Evolutionary conservation across 2,888 invertebrate genomes (phyloP).

Genomic region (Ceraclea dissimilis): DNA sequence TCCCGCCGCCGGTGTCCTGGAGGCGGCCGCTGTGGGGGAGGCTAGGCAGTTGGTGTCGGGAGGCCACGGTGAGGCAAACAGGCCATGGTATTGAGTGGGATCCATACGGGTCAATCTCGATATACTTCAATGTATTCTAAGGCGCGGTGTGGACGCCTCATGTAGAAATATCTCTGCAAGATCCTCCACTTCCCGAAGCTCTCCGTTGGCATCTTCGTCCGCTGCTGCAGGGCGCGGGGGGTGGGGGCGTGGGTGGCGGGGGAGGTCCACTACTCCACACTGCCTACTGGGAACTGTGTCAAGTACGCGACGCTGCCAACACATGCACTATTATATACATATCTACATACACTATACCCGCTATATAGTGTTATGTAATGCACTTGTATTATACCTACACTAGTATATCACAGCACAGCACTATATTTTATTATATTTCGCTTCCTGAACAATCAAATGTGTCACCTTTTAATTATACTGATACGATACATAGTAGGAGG

Average conservation of each 20-base stretch:
- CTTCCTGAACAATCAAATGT: too few relatives aligned
- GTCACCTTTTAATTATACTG: too few relatives aligned
- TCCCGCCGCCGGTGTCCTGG: conserved; percentile 21
- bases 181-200: not conserved
- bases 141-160: conserved; percentile 3
- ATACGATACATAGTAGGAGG: too few relatives aligned
- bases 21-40: conserved; percentile 39
- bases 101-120: conserved; percentile 33
- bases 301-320: not conserved
- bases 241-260: not conserved
- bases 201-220: conserved; percentile 5
- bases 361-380: too few relatives aligned
- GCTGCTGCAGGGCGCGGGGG: not conserved
- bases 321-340: not conserved
- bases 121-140: not conserved
- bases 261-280: not conserved
- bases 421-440: too few relatives aligned
- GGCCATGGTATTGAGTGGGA: conserved; percentile 40
- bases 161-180: not conserved
- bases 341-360: too few relatives aligned
- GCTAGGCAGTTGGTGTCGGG: conserved; percentile 37
- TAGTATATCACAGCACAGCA: too few relatives aligned
- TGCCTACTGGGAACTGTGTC: not conserved
- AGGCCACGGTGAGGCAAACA: conserved; percentile 49
- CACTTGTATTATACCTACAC: too few relatives aligned